Evolutionary conservation across 2,888 invertebrate genomes (phyloP).

Genomic region (Apocheima hispidaria): DNA sequence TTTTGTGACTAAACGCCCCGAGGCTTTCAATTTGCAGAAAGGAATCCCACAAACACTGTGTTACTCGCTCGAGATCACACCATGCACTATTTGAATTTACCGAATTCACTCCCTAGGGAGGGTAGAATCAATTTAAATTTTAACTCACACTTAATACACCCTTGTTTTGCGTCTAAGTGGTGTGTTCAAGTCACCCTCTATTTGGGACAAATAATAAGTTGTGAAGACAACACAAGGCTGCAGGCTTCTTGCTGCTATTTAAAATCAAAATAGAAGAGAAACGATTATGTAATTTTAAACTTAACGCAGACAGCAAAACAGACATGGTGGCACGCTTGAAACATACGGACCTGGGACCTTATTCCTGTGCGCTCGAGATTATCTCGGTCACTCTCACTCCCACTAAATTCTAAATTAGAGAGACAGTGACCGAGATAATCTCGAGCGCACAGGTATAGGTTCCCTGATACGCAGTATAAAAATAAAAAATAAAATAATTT

Average conservation of each 20-base stretch:
- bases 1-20: constrained; percentile 76
- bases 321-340: too few species aligned
- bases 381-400: too few species aligned
- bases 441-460: too few species aligned
- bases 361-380: too few species aligned
- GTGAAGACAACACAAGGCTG: constrained; percentile 70
- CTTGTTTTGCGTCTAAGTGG: constrained; percentile 86
- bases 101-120: constrained; percentile 79
- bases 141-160: constrained; percentile 86
- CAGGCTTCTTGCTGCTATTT: constrained; percentile 16
- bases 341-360: too few species aligned
- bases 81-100: constrained; percentile 84
- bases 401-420: too few species aligned
- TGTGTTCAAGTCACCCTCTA: constrained; percentile 84
- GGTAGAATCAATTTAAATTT: constrained; percentile 86
- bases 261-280: constrained; percentile 10
- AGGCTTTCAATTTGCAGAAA: constrained; percentile 84
- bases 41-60: constrained; percentile 79
- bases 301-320: neutral
- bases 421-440: too few species aligned
- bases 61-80: constrained; percentile 82
- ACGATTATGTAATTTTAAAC: neutral
- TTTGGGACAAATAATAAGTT: constrained; percentile 82
- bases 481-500: too few species aligned
- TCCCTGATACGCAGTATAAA: too few species aligned